Base-by-base conservation (phyloP, 2,797 vertebrate species). In the Microtus californicus region DNA sequence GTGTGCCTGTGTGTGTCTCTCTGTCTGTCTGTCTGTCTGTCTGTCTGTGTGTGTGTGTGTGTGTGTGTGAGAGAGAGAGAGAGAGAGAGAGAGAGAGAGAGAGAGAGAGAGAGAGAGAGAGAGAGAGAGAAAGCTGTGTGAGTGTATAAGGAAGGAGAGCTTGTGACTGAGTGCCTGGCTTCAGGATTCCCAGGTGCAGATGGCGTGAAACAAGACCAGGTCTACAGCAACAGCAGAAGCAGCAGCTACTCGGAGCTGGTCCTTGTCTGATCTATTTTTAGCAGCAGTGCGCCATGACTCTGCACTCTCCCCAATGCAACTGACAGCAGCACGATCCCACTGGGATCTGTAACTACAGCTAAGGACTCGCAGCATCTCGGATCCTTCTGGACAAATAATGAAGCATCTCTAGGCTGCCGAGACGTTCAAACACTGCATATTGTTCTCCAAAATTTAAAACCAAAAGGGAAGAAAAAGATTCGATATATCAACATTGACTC, bases 251-350 rank as follows among this genome's bases (percentile, higher is more conserved):
- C 90, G 81, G 93, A 90, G 48, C 63, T 56, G 74, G 73, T 48
- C 93, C 82, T 90, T 19, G 25, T 73, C 90, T 90, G 79, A 9
- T 40, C 56, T 97, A 97, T 96, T 97, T 96, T 97, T 97, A 97
- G 95, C 93, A 82, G 56, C 59, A 71, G 83, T 6, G 15, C 4
- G 0, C 88, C 48, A 29, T 95, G 94, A 97, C 96, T 95, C 95
- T 95, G 96, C 90, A 63, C 81, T 95, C 85, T 91, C 88, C 69
- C 67, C 56, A 37, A 51, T 90, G 43, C n/a, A 87, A 93, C 7
- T 81, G n/a, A 79, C 4, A 1, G 65, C 79, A 87, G 37, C 90
- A 94, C 29, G 76, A 79, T 61, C 69, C 91, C 67, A 59, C 2
- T 48, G 67, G 87, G 87, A 95, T 29, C 43, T 71, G 15, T 65